These are phyloP conservation scores for Danio aesculapii DNA, from an alignment of 2,797 vertebrate species.

Conservation along the genomic window DNA sequence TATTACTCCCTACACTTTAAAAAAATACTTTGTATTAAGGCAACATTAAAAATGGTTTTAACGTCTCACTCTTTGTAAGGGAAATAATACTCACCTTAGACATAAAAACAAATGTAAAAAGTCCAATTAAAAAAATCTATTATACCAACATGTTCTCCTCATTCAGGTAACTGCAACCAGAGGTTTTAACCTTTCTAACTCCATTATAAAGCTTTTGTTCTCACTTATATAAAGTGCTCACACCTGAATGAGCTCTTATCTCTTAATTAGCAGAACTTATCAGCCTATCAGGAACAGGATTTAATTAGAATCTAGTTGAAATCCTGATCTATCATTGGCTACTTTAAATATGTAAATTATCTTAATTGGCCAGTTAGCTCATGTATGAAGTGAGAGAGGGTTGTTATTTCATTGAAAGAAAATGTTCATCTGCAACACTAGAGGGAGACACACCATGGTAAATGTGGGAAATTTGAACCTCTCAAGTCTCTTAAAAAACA, in stretches of 20 bases:
- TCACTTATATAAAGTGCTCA: neutral
- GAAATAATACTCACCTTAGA: slow-evolving; percentile 2
- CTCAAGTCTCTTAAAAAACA: too few species aligned
- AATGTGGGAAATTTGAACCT: too few species aligned
- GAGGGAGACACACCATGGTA: slow-evolving; percentile 62
- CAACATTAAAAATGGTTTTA: neutral
- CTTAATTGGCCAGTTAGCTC: neutral
- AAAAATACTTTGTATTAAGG: too few species aligned
- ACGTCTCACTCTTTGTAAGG: neutral
- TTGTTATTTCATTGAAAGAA: neutral
- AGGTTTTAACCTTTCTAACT: neutral
- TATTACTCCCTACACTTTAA: too few species aligned
- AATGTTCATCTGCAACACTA: slow-evolving; percentile 54
- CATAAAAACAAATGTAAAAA: neutral
- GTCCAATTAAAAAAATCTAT: neutral
- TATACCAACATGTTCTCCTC: neutral
- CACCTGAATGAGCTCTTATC: slow-evolving; percentile 18
- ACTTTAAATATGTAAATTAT: neutral
- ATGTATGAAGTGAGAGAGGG: neutral
- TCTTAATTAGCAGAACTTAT: slow-evolving; percentile 2
- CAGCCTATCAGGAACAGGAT: neutral
- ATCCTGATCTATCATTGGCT: neutral
- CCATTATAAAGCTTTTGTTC: neutral
- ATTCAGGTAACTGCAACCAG: too few species aligned
- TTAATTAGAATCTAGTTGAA: neutral